Base-by-base conservation (phyloP, 2,888 invertebrate species). In the Agrypnus murinus region DNA sequence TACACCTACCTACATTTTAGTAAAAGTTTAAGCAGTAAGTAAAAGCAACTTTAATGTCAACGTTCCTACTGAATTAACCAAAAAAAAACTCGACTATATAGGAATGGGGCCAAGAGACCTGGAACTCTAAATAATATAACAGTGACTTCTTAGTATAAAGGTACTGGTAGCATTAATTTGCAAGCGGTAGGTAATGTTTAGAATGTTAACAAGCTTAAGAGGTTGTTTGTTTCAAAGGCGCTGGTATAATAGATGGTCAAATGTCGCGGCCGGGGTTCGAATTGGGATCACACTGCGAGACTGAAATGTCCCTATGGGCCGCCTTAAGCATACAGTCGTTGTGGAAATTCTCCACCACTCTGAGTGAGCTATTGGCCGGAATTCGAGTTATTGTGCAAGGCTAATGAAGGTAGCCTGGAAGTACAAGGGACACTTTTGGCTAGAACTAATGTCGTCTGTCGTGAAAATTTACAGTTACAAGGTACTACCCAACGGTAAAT, bases 171-270 rank as follows among this genome's bases (percentile, higher is more conserved):
- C 36, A 32, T 55, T 55, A 55, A 55, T 55, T 55, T 55, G 15
- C 36, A 17, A 55, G 55, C 34, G 12, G 10, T 32, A 32, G 53
- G 53, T 17, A 55, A 36, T 34, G 55, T 36, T 34, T 55, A 55
- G 55, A 14, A 55, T 55, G 55, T 43, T 58, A 36, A 40, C 55
- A 57, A 68, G 34, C 38, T 59, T 58, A 59, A 48, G 48, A 55
- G 57, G 32, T 14, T 72, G 71, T 62, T 80, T 80, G 81, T 81
- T 82, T 79, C 78, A 73, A 76, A 75, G 75, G 76, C 79, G 76
- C 78, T 80, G 76, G 79, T 80, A 77, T 82, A 82, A 83, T 82
- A 78, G 81, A 83, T 82, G 82, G 82, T 82, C 81, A 82, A 78
- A 82, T 81, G 83, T 83, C 82, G 81, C 79, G 80, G 75, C 79